phyloP scores from a whole-genome alignment of 2,797 vertebrate genomes.

The Tauraco hartlaubi region DNA sequence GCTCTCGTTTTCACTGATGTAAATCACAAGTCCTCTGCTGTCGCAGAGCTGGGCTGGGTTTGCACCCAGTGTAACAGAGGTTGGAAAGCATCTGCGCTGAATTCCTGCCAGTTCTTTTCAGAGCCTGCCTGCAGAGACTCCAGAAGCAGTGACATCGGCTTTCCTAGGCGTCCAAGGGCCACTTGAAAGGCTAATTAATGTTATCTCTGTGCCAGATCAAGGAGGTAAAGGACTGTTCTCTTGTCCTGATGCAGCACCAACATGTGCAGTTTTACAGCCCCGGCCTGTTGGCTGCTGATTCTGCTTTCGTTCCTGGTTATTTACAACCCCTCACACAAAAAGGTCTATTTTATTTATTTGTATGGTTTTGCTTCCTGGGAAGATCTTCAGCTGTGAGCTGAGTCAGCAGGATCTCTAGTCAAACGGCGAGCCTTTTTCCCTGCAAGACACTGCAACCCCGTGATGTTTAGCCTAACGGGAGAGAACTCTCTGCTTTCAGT shows the following conservation, averaged over 20 bases:
- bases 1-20: not conserved
- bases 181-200: slow-evolving; percentile 8
- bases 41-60: slow-evolving; percentile 8
- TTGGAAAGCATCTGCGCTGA: slow-evolving; percentile 6
- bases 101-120: slow-evolving; percentile 15
- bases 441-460: not conserved
- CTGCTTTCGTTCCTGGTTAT: slow-evolving; percentile 7
- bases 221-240: not conserved
- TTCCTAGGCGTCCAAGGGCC: not conserved
- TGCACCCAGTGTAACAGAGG: not conserved
- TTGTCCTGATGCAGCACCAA: not conserved
- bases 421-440: not conserved
- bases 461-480: not conserved
- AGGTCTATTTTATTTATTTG: not conserved
- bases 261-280: slow-evolving; percentile 13
- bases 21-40: not conserved
- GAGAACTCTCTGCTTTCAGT: not conserved
- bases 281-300: slow-evolving; percentile 43
- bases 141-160: not conserved
- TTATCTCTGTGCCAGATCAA: not conserved
- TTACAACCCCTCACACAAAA: slow-evolving; percentile 9
- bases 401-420: slow-evolving; percentile 43
- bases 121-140: not conserved
- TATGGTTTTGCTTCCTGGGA: not conserved
- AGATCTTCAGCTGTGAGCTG: not conserved